These are phyloP conservation scores for Phallusia fumigata DNA, from an alignment of 23 tunicate species.

Conservation along the genomic window DNA sequence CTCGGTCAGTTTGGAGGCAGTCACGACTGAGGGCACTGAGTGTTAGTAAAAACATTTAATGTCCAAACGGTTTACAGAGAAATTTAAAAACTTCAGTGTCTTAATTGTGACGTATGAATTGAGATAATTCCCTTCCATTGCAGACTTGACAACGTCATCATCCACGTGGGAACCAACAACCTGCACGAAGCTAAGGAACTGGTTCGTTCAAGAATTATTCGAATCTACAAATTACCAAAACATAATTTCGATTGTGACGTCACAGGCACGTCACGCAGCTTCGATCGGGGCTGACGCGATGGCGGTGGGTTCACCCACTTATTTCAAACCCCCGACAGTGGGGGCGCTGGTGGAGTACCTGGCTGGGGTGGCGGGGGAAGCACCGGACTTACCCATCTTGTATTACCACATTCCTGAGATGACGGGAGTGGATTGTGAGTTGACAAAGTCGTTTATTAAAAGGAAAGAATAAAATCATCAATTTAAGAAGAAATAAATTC, in stretches of 20 bases:
- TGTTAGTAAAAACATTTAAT: too few species aligned
- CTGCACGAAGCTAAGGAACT: constrained; percentile 69
- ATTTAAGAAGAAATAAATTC: too few species aligned
- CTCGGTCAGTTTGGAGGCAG: too few species aligned
- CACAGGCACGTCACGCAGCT: constrained; percentile 88
- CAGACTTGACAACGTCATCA: constrained; percentile 68
- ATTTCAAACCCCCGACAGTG: constrained; percentile 53
- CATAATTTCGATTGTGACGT: background rate
- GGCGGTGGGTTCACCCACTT: constrained; percentile 54
- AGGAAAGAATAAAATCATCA: too few species aligned
- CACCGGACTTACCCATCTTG: constrained; percentile 68
- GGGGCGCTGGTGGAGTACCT: constrained; percentile 62
- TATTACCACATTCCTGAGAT: constrained; percentile 78
- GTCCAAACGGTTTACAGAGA: background rate
- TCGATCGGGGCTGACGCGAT: constrained; percentile 60
- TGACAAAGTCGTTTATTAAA: too few species aligned
- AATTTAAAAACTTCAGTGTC: too few species aligned
- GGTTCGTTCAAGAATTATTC: constrained; percentile 23
- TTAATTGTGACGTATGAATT: too few species aligned
- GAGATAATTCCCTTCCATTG: too few species aligned
- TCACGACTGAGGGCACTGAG: too few species aligned
- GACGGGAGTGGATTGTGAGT: constrained; percentile 71
- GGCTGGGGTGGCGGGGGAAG: constrained; percentile 62
- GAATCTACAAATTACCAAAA: background rate
- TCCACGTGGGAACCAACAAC: constrained; percentile 72